These are phyloP conservation scores for Melanchra persicariae DNA, from an alignment of 2,888 invertebrate species.

Conservation along the genomic window DNA sequence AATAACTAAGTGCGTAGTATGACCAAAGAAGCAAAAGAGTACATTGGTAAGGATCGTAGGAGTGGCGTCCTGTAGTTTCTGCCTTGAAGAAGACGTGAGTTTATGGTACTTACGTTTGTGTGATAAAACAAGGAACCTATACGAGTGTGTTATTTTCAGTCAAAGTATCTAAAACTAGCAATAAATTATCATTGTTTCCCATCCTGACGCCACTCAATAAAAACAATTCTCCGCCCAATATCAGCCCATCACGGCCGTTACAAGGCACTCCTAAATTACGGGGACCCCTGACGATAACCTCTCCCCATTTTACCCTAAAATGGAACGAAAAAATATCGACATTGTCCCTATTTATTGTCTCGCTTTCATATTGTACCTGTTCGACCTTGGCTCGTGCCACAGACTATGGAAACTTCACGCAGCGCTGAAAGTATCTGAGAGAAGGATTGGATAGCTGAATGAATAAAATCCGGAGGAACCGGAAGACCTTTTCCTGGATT, in stretches of 20 bases:
- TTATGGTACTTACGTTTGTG: neutral
- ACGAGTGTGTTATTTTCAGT: neutral
- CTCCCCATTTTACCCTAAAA: conserved; percentile 50
- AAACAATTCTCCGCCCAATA: conserved; percentile 42
- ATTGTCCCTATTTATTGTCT: conserved; percentile 55
- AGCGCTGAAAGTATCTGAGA: no score
- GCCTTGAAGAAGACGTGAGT: neutral
- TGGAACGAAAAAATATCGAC: conserved; percentile 60
- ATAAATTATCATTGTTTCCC: conserved; percentile 34
- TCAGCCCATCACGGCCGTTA: conserved; percentile 42
- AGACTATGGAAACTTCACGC: neutral
- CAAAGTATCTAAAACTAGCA: conserved; percentile 7
- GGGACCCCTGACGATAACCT: conserved; percentile 45
- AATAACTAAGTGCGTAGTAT: no score
- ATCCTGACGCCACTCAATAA: conserved; percentile 35
- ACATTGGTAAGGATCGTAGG: no score
- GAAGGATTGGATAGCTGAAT: no score
- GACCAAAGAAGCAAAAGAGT: neutral
- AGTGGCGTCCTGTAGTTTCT: neutral
- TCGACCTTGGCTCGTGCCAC: conserved; percentile 32
- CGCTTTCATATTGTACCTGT: conserved; percentile 58
- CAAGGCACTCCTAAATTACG: conserved; percentile 51
- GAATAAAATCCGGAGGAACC: no score
- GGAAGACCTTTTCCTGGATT: no score
- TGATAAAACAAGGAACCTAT: neutral